Base-by-base conservation (phyloP, 2,888 invertebrate genomes). In the Nyleta sp. region DNA sequence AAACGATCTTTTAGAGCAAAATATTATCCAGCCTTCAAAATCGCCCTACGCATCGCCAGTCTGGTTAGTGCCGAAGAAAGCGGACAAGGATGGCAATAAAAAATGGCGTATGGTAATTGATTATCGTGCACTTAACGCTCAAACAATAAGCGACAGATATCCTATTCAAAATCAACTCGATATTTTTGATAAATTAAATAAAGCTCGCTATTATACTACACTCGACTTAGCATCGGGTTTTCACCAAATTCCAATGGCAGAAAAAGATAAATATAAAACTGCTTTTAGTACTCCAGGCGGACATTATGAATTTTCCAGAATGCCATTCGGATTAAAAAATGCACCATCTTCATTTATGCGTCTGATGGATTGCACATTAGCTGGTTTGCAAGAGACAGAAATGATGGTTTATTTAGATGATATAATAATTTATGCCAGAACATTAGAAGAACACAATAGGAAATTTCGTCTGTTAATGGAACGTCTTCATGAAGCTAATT, bases 321-420 rank as follows among this genome's bases (percentile, higher is more conserved):
- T 38, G 2, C 40, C 55, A 0, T 55, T 55, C 10, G 35, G 55
- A 0, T 8, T 53, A 3, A 33, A 35, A 33, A 53, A 53, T 18
- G 33, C 53, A 8, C 53, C 35, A 17, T 24, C 55, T 11, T 44
- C 42, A 0, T 90, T 91, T 59, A 90, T 90, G 81, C 55, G 89
- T 3, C 70, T 88, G 17, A 91, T 91, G 89, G 64, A 73, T 6
- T 22, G 76, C 18, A 81, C 83, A 70, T 80, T 82, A n/a, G 76
- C 80, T 11, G 84, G 83, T 0, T 40, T 86, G 5, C 84, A 83
- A 46, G 81, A 60, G 0, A 38, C 20, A 10, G 67, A 77, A 46
- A 5, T 64, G 1, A 73, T 80, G 20, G 76, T 80, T 7, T 82
- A 83, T 31, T 50, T 83, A n/a, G 81, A 80, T 35, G 81, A 82